Conservation (phyloP, 2,797 vertebrate genomes). For the Sebastes oblongus region DNA sequence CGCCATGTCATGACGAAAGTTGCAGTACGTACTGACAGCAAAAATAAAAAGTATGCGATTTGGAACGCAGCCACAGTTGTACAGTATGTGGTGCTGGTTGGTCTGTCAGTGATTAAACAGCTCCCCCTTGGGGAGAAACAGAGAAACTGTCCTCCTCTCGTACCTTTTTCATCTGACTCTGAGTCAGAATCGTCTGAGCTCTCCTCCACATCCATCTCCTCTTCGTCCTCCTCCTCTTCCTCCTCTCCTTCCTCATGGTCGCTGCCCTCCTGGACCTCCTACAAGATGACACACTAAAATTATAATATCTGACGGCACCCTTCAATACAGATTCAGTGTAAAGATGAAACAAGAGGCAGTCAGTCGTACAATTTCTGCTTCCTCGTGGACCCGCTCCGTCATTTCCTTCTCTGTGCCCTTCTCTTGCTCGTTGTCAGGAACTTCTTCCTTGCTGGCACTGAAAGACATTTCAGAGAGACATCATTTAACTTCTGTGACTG, state of each 20-base stretch:
- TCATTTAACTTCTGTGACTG: not conserved
- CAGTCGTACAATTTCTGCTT: slow-evolving; percentile 85
- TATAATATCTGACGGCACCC: not conserved
- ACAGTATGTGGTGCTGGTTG: not conserved
- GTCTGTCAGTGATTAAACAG: not conserved
- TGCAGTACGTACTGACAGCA: too few species aligned
- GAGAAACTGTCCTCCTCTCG: accelerated
- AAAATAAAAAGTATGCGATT: too few species aligned
- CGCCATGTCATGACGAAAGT: too few species aligned
- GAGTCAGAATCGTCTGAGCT: slow-evolving; percentile 97
- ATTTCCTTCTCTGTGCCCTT: slow-evolving; percentile 79
- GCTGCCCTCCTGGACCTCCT: slow-evolving; percentile 86
- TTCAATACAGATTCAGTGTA: not conserved
- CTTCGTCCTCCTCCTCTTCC: slow-evolving; percentile 92
- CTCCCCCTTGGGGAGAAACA: slow-evolving; percentile 24
- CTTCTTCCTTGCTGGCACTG: slow-evolving; percentile 90
- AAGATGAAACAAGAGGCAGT: not conserved
- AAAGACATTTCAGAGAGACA: slow-evolving; percentile 54
- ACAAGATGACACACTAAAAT: not conserved
- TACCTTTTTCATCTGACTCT: slow-evolving; percentile 96
- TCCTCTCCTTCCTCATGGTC: slow-evolving; percentile 93
- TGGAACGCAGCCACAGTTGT: not conserved
- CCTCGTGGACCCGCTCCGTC: slow-evolving; percentile 83
- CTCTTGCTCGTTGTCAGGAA: slow-evolving; percentile 89
- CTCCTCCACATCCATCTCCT: slow-evolving; percentile 92